Conservation (phyloP, 2,888 invertebrate species). For the Amblyjoppa fuscipennis region DNA sequence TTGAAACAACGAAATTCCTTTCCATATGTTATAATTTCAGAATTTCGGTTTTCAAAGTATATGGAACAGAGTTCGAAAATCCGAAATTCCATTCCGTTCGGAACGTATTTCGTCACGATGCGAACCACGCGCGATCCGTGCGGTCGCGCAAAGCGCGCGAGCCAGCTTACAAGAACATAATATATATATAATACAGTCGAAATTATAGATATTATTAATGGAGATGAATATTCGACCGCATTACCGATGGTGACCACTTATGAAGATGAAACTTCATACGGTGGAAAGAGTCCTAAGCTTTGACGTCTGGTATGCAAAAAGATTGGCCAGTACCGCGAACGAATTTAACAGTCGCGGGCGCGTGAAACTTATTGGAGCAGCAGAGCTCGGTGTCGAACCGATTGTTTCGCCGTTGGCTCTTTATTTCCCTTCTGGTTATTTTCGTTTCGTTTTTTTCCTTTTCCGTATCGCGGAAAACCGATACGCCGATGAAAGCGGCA, state of each 20-base stretch:
- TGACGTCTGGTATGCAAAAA: neutral
- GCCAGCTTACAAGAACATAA: too few relatives aligned
- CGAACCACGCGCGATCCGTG: too few relatives aligned
- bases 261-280: neutral
- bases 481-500: neutral
- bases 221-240: neutral
- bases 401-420: neutral
- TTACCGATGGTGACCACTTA: neutral
- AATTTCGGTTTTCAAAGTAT: too few relatives aligned
- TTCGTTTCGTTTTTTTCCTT: neutral
- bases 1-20: too few relatives aligned
- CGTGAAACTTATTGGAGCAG: neutral
- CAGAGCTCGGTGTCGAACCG: neutral
- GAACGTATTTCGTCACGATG: too few relatives aligned
- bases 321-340: neutral
- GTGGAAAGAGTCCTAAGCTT: neutral
- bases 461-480: neutral
- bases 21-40: too few relatives aligned
- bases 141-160: too few relatives aligned
- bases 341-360: neutral
- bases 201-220: neutral
- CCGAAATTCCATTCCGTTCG: too few relatives aligned
- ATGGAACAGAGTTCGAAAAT: too few relatives aligned
- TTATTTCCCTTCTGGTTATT: neutral
- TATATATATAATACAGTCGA: neutral